Evolutionary conservation across 2,888 invertebrate species (phyloP).

Genomic region (Drosophila percnosoma): DNA sequence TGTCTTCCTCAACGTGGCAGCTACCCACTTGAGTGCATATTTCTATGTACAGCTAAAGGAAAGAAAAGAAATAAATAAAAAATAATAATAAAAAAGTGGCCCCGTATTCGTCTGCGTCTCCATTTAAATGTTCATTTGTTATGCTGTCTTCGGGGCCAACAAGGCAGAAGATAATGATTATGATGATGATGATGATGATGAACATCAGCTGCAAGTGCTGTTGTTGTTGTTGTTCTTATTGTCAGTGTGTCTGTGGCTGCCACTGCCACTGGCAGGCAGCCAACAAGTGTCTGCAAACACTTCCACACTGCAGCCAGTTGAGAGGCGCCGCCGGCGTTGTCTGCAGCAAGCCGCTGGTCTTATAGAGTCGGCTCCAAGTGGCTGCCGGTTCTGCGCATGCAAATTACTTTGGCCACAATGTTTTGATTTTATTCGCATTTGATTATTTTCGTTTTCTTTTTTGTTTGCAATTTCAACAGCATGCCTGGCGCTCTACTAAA

Average conservation of each 20-base stretch:
- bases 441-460: conserved; percentile 60
- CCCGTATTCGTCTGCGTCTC: conserved; percentile 61
- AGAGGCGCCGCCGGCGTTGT: conserved; percentile 67
- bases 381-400: conserved; percentile 72
- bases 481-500: conserved; percentile 48
- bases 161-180: conserved; percentile 16
- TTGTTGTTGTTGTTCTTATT: conserved; percentile 5
- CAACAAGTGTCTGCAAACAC: conserved; percentile 78
- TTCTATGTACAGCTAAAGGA: conserved; percentile 13
- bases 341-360: conserved; percentile 38
- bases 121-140: conserved; percentile 80
- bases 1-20: conserved; percentile 38
- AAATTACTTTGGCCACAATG: conserved; percentile 77
- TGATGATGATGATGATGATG: conserved; percentile 22
- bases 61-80: not conserved
- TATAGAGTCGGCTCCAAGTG: conserved; percentile 30
- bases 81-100: conserved; percentile 11
- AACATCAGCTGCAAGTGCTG: conserved; percentile 33
- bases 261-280: conserved; percentile 64
- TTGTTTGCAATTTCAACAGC: conserved; percentile 42
- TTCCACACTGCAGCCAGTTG: conserved; percentile 48
- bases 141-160: conserved; percentile 72
- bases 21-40: conserved; percentile 46
- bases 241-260: conserved; percentile 11
- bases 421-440: conserved; percentile 77